Percentiles rank a stretch among this genome's conserved stretches.
Evolutionary conservation across 1,140 invertebrate species (phyloP).

Genomic region (Zelostemma sp.): DNA sequence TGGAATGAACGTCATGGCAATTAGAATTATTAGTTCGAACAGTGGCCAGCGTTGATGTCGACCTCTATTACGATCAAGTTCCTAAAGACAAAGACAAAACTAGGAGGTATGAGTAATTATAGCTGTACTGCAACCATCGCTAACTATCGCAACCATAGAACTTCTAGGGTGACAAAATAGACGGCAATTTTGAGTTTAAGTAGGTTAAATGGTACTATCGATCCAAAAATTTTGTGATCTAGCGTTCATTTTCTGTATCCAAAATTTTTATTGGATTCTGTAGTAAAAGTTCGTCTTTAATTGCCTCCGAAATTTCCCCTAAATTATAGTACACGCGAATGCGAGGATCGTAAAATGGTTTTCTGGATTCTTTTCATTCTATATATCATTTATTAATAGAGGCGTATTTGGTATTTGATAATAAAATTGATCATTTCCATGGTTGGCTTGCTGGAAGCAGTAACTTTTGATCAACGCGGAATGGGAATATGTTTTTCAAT

Average conservation of each 20-base stretch:
- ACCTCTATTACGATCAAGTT: conserved; percentile 35
- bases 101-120: conserved; percentile 45
- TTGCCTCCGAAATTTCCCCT: neutral
- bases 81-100: conserved; percentile 34
- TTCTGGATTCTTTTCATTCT: no score
- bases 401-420: no score
- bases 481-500: no score
- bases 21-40: neutral
- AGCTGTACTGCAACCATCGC: conserved; percentile 44
- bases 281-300: neutral
- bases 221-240: no score
- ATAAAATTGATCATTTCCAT: no score
- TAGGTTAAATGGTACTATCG: no score
- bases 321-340: no score
- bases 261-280: neutral
- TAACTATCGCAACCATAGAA: conserved; percentile 47
- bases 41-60: conserved; percentile 11
- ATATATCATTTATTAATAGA: no score
- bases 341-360: no score
- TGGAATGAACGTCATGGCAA: neutral
- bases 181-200: conserved; percentile 39
- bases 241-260: conserved; percentile 25
- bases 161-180: conserved; percentile 42
- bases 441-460: no score
- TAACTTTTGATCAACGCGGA: no score